phyloP scores from a whole-genome alignment of 2,113 vertebrate genomes.

The Stercorarius parasiticus region DNA sequence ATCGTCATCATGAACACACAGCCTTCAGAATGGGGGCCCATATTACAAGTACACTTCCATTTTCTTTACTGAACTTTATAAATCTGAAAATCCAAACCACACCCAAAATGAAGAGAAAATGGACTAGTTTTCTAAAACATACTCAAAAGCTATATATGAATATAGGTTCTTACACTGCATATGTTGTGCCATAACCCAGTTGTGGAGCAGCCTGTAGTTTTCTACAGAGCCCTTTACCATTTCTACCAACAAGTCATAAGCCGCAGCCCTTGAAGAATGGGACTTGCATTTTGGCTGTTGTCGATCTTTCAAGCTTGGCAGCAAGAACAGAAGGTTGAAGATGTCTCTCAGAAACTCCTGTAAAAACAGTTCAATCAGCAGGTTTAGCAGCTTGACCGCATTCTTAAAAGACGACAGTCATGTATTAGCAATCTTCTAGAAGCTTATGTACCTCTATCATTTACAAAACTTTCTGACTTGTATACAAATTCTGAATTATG shows the following conservation, averaged over 20 bases:
- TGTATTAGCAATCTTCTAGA: neutral
- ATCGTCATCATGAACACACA: neutral
- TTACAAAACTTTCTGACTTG: neutral
- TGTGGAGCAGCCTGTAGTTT: constrained; percentile 97
- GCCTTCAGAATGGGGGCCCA: neutral
- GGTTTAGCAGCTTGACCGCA: neutral
- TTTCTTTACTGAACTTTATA: neutral
- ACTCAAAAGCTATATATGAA: neutral
- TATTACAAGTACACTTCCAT: neutral
- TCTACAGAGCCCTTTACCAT: constrained; percentile 97
- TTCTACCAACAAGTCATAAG: constrained; percentile 96
- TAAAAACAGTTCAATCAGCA: neutral
- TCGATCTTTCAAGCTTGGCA: constrained; percentile 94
- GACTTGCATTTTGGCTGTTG: constrained; percentile 98
- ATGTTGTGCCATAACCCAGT: constrained; percentile 99
- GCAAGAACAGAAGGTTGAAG: constrained; percentile 94
- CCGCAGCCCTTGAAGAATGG: constrained; percentile 92
- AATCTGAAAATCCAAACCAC: neutral
- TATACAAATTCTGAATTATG: neutral
- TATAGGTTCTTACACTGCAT: constrained; percentile 90
- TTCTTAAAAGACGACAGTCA: neutral
- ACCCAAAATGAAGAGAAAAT: neutral
- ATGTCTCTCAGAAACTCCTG: constrained; percentile 96
- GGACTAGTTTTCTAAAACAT: neutral
- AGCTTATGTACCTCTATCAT: neutral